Conservation (phyloP, 2,888 invertebrate genomes). For the Andrena chrysosceles region DNA sequence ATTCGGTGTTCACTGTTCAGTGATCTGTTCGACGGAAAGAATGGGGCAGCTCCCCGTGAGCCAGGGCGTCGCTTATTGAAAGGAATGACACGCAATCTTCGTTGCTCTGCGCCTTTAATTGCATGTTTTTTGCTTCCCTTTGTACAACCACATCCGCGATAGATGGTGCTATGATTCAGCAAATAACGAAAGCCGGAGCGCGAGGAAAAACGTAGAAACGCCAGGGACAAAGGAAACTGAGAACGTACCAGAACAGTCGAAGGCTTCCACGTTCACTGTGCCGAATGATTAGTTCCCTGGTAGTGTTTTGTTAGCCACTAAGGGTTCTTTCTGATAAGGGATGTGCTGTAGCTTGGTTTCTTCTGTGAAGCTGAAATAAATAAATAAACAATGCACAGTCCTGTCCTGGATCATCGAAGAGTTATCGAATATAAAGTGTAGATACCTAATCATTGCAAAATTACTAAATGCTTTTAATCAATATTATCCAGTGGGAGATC, state of each 20-base stretch:
- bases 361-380: too few species aligned
- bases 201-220: slow-evolving; percentile 7
- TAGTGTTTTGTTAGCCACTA: too few species aligned
- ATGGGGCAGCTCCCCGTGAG: slow-evolving; percentile 42
- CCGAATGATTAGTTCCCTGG: too few species aligned
- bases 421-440: too few species aligned
- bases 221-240: not conserved
- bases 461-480: too few species aligned
- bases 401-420: too few species aligned
- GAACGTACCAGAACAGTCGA: not conserved
- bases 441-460: too few species aligned
- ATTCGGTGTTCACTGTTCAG: not conserved
- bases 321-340: too few species aligned
- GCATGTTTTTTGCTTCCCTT: slow-evolving; percentile 45
- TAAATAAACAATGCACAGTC: too few species aligned
- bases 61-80: slow-evolving; percentile 44
- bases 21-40: slow-evolving; percentile 14
- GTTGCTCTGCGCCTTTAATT: slow-evolving; percentile 49
- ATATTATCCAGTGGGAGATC: too few species aligned
- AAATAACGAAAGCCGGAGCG: slow-evolving; percentile 4
- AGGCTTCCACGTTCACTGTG: not conserved
- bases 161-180: slow-evolving; percentile 33
- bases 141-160: slow-evolving; percentile 12
- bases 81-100: slow-evolving; percentile 61
- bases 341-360: too few species aligned